phyloP scores from a whole-genome alignment of 1,140 invertebrate genomes.

The Chionoecetes opilio region DNA sequence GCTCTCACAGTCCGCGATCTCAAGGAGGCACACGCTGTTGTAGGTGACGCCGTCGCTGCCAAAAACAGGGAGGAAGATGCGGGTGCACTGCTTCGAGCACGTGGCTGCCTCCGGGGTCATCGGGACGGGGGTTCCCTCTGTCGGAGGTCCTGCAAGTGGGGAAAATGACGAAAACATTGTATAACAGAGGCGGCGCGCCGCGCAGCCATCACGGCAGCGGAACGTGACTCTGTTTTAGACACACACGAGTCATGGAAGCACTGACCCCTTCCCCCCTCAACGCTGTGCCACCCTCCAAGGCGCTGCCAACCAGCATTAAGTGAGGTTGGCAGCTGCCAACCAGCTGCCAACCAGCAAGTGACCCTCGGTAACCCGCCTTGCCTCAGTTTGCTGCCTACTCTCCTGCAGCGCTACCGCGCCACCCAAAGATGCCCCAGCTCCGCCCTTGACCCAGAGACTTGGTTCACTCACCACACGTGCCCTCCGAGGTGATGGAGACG shows the following conservation, averaged over 20 bases:
- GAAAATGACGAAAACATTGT: too few relatives aligned
- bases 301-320: too few relatives aligned
- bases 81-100: slow-evolving; percentile 88
- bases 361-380: too few relatives aligned
- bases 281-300: too few relatives aligned
- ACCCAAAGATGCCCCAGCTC: background rate
- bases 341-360: too few relatives aligned
- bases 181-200: too few relatives aligned
- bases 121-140: background rate
- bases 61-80: slow-evolving; percentile 93
- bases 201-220: too few relatives aligned
- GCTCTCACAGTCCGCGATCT: slow-evolving; percentile 40
- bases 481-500: background rate
- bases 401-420: background rate
- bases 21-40: slow-evolving; percentile 92
- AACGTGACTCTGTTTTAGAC: too few relatives aligned
- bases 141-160: background rate
- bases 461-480: slow-evolving; percentile 50
- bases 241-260: too few relatives aligned
- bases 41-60: slow-evolving; percentile 93
- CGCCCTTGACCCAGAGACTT: background rate
- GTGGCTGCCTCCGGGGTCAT: background rate
- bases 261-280: too few relatives aligned
- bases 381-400: slow-evolving; percentile 30
- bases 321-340: too few relatives aligned